Base-by-base conservation (phyloP, 2,113 vertebrate genomes). In the Beaufortia kweichowensis region DNA sequence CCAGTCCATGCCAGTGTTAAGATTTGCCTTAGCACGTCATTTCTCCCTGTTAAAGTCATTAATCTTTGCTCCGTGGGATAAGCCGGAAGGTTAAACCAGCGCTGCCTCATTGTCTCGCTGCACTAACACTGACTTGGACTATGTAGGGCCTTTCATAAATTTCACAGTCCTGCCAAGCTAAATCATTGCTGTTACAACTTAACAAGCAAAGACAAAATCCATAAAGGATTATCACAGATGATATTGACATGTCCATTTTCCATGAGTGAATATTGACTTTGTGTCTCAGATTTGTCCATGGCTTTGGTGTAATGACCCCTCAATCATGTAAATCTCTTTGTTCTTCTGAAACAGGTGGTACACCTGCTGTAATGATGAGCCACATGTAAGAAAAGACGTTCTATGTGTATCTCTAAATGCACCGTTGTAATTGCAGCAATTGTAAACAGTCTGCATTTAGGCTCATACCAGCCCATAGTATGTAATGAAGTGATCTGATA, bases 1-100 rank as follows among this genome's bases (percentile, higher is more conserved):
- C 88, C 85, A 85, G 87, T 83, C 35, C 87, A 88, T 91, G 88
- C 83, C 89, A 89, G 91, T 90, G 90, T 92, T 93, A 94, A 93
- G 90, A 90, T 87, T 76, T 78, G 87, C 88, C 88, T 89, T 89
- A 92, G 87, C 89, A 88, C 81, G 84, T 88, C 90, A 87, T 91
- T 91, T 92, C 90, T 93, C 91, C 87, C 83, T 85, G 88, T 80
- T 88, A 84, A 81, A 84, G 78, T 89, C 91, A 92, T 92, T 92
- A 91, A 92, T 91, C 90, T 90, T 83, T 84, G 84, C 81, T 53
- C 82, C 50, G 55, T 81, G 85, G 81, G 84, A 84, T 83, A 85
- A 84, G 70, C 75, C 81, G 74, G 17, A 90, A 88, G 86, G 85
- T 88, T 90, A 72, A 83, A 77, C 84, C 82, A 80, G 81, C 80